These are phyloP conservation scores for Crematogaster levior DNA, from an alignment of 2,888 invertebrate genomes.

Conservation along the genomic window DNA sequence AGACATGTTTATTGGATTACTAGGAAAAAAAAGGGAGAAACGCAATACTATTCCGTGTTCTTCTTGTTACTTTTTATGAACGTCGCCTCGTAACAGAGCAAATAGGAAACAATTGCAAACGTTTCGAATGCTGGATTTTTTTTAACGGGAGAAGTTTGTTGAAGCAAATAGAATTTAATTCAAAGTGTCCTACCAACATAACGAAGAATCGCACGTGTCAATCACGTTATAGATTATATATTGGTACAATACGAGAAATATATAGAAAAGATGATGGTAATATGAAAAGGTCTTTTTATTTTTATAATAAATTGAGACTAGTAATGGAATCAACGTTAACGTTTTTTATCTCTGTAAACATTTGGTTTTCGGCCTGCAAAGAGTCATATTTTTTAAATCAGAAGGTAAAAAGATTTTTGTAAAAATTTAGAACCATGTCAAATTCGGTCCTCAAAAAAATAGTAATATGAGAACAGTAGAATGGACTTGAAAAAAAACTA, in stretches of 20 bases:
- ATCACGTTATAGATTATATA: background rate
- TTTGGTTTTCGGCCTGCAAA: no score
- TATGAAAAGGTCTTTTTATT: no score
- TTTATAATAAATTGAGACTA: no score
- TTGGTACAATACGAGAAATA: background rate
- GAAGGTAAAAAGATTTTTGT: no score
- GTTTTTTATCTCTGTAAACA: no score
- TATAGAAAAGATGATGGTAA: no score
- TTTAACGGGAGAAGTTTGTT: background rate
- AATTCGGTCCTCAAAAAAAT: no score
- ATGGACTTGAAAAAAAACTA: no score
- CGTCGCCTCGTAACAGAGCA: background rate
- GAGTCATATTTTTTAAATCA: no score
- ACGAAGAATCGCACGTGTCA: background rate
- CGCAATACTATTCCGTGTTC: background rate
- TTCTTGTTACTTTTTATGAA: background rate
- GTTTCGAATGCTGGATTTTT: background rate
- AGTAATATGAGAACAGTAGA: no score
- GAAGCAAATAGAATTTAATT: background rate
- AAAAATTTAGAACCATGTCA: no score
- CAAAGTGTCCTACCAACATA: background rate
- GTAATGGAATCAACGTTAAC: no score
- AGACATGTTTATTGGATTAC: background rate
- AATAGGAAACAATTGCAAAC: constrained; percentile 48
- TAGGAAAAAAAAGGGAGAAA: background rate